Evolutionary conservation across 2,113 vertebrate genomes (phyloP).

Genomic region (Opisthocomus hoazin): DNA sequence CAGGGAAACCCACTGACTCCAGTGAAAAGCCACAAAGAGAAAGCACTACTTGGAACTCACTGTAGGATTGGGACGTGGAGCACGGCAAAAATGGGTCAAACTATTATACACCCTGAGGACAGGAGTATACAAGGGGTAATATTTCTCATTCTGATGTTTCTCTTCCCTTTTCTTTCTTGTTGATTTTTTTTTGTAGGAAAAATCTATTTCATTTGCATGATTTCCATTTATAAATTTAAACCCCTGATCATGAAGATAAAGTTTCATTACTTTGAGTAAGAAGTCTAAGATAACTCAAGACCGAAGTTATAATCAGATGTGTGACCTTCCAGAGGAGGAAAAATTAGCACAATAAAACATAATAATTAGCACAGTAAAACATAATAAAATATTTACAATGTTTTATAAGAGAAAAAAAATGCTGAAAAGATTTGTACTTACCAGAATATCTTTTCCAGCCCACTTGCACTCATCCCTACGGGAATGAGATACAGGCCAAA

Average conservation of each 20-base stretch:
- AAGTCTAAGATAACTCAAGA: not conserved
- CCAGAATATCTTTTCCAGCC: slow-evolving; percentile 95
- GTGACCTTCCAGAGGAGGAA: not conserved
- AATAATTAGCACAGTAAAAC: slow-evolving; percentile 31
- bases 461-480: slow-evolving; percentile 96
- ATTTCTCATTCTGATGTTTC: not conserved
- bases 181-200: not conserved
- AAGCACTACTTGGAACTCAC: not conserved
- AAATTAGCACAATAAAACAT: slow-evolving; percentile 2
- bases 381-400: slow-evolving; percentile 54
- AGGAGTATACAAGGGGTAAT: not conserved
- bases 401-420: not conserved
- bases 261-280: not conserved
- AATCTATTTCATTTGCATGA: not conserved
- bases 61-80: not conserved
- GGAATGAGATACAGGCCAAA: slow-evolving; percentile 88
- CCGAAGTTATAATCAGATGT: not conserved
- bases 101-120: not conserved
- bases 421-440: slow-evolving; percentile 73
- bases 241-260: not conserved
- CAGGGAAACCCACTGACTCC: not conserved
- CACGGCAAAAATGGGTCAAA: not conserved
- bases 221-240: not conserved
- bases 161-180: not conserved
- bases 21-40: not conserved